Conservation (phyloP, 2,888 invertebrate species). For the Steinernema hermaphroditum region DNA sequence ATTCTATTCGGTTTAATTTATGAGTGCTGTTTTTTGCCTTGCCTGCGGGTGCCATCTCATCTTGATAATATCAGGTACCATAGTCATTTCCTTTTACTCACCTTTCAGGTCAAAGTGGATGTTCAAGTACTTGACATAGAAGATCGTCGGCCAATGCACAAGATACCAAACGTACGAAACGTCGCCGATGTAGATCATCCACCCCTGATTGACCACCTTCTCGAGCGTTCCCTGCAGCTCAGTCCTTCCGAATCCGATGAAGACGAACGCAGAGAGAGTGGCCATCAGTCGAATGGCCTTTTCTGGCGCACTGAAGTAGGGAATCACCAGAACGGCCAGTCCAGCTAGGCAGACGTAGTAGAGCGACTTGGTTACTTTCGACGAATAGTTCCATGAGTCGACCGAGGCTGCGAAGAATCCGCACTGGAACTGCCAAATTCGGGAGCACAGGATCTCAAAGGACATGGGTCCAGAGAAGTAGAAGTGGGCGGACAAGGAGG, state of each 20-base stretch:
- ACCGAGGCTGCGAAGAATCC: not conserved
- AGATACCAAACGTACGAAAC: not conserved
- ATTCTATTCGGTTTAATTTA: no score
- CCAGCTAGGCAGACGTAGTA: not conserved
- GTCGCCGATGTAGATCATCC: not conserved
- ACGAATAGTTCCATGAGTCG: not conserved
- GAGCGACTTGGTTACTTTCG: not conserved
- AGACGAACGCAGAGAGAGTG: not conserved
- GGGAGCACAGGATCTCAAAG: not conserved
- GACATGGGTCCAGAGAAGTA: not conserved
- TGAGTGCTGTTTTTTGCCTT: no score
- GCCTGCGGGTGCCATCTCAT: no score
- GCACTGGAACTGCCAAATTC: not conserved
- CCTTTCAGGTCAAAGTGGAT: not conserved
- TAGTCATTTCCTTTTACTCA: not conserved
- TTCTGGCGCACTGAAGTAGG: conserved; percentile 1
- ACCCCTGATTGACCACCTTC: not conserved
- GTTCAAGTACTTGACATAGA: conserved; percentile 7
- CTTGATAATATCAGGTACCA: no score
- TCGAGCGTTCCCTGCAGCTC: not conserved
- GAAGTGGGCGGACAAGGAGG: not conserved
- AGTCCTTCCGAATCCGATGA: not conserved
- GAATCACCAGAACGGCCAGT: not conserved
- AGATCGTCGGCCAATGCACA: not conserved
- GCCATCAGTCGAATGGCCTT: not conserved